Base-by-base conservation (phyloP, 2,888 invertebrate genomes). In the Stictocephala bisonia region DNA sequence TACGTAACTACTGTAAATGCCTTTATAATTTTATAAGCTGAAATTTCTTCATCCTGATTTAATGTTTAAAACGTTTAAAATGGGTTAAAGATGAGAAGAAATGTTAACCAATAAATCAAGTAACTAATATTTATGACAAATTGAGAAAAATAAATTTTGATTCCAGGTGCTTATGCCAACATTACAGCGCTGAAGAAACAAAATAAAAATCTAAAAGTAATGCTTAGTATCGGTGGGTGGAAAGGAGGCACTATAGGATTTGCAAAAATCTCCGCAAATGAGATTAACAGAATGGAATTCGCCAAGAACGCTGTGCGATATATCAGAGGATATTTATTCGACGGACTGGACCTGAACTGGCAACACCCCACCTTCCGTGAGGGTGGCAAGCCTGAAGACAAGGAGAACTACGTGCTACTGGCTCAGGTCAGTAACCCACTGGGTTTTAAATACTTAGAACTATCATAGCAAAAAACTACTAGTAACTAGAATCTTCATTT, bases 261-360 rank as follows among this genome's bases (percentile, higher is more conserved):
- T 80, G 88, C 88, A 73, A 86, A 86, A 75, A 85, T 92, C 84
- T 89, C 90, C 0, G 86, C 88, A 76, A 86, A 86, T 74, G 85
- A 87, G 3, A 83, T 82, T 22, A 84, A 86, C 48, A 83, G 88
- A 29, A 84, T 86, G 50, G 85, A 85, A 78, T 91, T 92, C 80
- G 88, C 89, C 18, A 84, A 87, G 31, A 90, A 91, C 53, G 87
- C 90, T 0, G 82, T 91, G 1, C 83, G 84, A 44, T 91, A 92
- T 80, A 81, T 93, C 60, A 86, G 87, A 72, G 86, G 88, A 71
- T 88, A 92, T 78, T 87, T 89, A 73, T 93, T 95, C 80, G 94
- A 95, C 81, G 95, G 95, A 0, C 84, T 94, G 13, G 94, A 94
- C 80, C 85, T 94, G 2, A 91, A 93, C 79, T 94, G 92, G 91